Evolutionary conservation across 2,113 vertebrate genomes (phyloP).

Genomic region (Campylomormyrus numenius): DNA sequence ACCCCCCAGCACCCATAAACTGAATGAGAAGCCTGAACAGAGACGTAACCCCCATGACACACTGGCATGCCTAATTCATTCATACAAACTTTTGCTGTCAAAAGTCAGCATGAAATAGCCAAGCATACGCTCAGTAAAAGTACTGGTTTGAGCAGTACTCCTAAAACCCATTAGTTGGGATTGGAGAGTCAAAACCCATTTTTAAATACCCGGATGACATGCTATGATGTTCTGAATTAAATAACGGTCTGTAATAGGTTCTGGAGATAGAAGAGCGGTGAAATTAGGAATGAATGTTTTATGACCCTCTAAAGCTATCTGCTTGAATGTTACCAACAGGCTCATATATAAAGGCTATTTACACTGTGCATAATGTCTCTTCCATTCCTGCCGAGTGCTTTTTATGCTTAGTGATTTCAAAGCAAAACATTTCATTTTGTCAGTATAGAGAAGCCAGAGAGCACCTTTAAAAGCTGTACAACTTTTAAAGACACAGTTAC

Average conservation of each 20-base stretch:
- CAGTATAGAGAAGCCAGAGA: neutral
- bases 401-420: neutral
- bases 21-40: neutral
- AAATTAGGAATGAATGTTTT: conserved; percentile 13
- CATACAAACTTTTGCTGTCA: neutral
- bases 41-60: neutral
- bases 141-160: neutral
- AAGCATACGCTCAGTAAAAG: neutral
- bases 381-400: neutral
- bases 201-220: neutral
- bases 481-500: neutral
- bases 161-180: neutral
- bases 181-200: neutral
- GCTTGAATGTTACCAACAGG: neutral
- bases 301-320: neutral
- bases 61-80: neutral
- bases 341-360: neutral
- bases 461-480: neutral
- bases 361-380: neutral
- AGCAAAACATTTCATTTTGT: neutral
- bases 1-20: neutral
- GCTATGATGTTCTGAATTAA: conserved; percentile 5
- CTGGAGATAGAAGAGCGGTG: neutral
- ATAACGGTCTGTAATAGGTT: neutral
- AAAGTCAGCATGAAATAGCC: neutral